These are phyloP conservation scores for Myotis planiceps DNA, from an alignment of 2,797 vertebrate genomes.

Conservation along the genomic window DNA sequence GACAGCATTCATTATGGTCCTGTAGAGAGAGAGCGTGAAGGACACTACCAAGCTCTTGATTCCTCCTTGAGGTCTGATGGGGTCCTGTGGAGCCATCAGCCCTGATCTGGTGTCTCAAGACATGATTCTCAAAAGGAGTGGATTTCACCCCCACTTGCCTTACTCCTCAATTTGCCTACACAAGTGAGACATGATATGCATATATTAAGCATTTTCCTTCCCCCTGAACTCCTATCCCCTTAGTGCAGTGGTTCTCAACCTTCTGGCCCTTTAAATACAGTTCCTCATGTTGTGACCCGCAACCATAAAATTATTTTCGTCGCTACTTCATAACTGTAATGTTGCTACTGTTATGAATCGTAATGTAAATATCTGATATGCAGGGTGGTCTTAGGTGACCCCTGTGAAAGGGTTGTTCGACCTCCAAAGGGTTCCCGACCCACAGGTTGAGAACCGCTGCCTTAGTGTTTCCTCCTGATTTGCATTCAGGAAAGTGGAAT, in stretches of 20 bases:
- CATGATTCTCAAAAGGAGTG: neutral
- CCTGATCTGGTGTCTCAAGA: neutral
- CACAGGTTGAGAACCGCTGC: no score
- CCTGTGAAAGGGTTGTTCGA: no score
- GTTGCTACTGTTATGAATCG: no score
- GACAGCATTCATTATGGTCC: accelerated
- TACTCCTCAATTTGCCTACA: neutral
- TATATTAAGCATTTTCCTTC: neutral
- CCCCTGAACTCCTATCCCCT: neutral
- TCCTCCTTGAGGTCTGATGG: neutral
- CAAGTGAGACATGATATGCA: neutral
- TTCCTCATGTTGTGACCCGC: no score
- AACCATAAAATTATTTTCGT: no score
- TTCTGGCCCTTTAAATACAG: no score
- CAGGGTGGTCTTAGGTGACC: no score
- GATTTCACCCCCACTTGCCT: accelerated
- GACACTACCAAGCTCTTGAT: neutral
- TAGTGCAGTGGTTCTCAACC: neutral
- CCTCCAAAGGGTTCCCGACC: no score
- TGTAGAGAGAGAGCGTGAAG: neutral
- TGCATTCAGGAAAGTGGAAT: neutral
- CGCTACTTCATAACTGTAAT: no score
- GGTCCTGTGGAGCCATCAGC: neutral
- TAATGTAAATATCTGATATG: no score
- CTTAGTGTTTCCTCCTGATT: neutral